These are phyloP conservation scores for Oceanites oceanicus DNA, from an alignment of 2,113 vertebrate species.

Conservation along the genomic window DNA sequence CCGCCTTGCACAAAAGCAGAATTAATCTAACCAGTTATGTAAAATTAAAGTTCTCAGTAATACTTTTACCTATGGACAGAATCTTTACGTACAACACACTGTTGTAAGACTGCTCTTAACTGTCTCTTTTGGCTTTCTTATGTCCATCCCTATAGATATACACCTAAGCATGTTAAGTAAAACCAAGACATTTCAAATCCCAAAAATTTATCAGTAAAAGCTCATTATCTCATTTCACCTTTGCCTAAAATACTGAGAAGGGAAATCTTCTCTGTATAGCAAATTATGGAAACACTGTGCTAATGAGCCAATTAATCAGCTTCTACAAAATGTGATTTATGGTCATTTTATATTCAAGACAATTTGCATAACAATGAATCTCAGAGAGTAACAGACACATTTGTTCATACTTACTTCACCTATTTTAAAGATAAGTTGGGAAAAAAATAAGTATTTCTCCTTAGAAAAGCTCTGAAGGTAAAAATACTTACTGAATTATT, in stretches of 20 bases:
- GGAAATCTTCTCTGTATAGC: background rate
- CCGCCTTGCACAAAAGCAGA: background rate
- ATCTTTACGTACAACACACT: background rate
- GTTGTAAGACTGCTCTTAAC: background rate
- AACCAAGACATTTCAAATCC: background rate
- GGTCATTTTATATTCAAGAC: background rate
- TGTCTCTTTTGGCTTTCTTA: background rate
- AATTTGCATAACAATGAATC: background rate
- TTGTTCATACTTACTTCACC: background rate
- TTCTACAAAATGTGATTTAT: background rate
- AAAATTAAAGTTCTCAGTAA: background rate
- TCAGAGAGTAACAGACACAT: background rate
- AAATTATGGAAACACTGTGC: background rate
- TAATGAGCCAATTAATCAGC: background rate
- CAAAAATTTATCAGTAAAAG: background rate
- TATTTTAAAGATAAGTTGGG: background rate
- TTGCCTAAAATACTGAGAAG: background rate
- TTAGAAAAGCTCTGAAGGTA: background rate
- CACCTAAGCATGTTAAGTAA: accelerated
- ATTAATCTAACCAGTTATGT: background rate
- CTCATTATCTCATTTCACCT: background rate
- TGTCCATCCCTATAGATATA: background rate
- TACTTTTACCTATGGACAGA: background rate
- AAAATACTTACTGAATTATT: background rate
- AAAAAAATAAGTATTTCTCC: background rate